Evolutionary conservation across 2,113 vertebrate species (phyloP).

Genomic region (Sigmodon hispidus): DNA sequence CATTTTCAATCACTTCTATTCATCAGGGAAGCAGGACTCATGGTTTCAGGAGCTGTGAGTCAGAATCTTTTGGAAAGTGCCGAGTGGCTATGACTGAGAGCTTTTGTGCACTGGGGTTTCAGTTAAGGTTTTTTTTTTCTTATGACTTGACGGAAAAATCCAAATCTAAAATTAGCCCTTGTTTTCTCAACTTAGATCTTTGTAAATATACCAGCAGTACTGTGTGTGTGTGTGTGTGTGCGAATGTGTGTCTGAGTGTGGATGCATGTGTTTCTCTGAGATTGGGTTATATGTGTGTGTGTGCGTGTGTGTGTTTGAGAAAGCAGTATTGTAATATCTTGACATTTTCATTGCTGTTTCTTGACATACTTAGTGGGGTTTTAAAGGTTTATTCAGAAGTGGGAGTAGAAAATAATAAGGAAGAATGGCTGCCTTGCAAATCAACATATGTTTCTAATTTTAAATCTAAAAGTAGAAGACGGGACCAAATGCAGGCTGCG

Average conservation of each 20-base stretch:
- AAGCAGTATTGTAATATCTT: slow-evolving; percentile 82
- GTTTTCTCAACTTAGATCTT: slow-evolving; percentile 76
- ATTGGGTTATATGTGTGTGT: neutral
- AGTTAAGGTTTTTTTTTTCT: slow-evolving; percentile 72
- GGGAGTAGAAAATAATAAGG: neutral
- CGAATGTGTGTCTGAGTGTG: neutral
- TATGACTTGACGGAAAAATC: slow-evolving; percentile 75
- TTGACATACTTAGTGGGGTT: slow-evolving; percentile 86
- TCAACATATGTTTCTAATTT: slow-evolving; percentile 85
- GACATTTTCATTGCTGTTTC: slow-evolving; percentile 86
- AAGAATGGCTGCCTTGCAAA: slow-evolving; percentile 79
- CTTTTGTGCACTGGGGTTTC: slow-evolving; percentile 64
- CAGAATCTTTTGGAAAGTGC: slow-evolving; percentile 64
- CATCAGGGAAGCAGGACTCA: slow-evolving; percentile 14
- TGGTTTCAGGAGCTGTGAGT: slow-evolving; percentile 51
- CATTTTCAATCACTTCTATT: slow-evolving; percentile 3
- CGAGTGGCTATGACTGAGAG: slow-evolving; percentile 68
- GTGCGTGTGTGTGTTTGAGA: slow-evolving; percentile 54
- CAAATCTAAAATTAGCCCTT: slow-evolving; percentile 77
- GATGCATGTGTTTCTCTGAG: neutral
- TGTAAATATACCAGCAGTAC: slow-evolving; percentile 74
- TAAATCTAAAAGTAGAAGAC: slow-evolving; percentile 70
- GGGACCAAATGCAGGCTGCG: slow-evolving; percentile 34
- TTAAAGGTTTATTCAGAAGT: slow-evolving; percentile 75
- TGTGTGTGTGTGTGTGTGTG: neutral